A percentile compares a stretch with the other conserved stretches of the same genome.
Evolutionary conservation across 2,113 vertebrate species (phyloP).

Genomic region (Myotis lucifugus): DNA sequence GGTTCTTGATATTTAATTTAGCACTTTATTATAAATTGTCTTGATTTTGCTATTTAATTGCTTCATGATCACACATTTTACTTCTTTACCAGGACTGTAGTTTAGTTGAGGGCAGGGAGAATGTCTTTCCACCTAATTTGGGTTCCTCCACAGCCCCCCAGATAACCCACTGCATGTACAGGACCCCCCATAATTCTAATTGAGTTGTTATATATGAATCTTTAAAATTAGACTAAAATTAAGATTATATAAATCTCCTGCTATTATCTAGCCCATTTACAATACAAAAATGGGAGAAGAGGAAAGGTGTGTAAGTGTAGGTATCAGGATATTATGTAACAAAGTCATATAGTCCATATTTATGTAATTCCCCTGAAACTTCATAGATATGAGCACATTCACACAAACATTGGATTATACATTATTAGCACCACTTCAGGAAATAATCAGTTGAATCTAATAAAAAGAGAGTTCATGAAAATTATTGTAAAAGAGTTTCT

Average conservation of each 20-base stretch:
- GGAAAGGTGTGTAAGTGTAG: not conserved
- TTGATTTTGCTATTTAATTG: conserved; percentile 62
- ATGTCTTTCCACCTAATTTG: not conserved
- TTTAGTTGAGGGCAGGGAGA: conserved; percentile 27
- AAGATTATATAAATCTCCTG: not conserved
- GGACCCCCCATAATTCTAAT: not conserved
- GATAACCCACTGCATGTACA: not conserved
- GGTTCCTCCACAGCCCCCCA: not conserved
- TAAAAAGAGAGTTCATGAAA: conserved; percentile 13
- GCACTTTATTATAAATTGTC: conserved; percentile 52
- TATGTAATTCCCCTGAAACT: not conserved
- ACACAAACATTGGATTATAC: not conserved
- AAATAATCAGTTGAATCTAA: conserved; percentile 17
- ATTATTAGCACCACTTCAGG: not conserved
- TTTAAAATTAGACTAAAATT: conserved; percentile 29
- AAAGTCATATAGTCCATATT: not conserved
- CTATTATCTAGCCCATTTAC: not conserved
- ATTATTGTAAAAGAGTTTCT: not conserved
- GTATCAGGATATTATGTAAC: not conserved
- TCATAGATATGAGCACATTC: not conserved
- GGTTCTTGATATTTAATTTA: conserved; percentile 67
- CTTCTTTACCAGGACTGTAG: conserved; percentile 17
- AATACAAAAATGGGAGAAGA: not conserved
- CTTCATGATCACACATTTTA: not conserved
- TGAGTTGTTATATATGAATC: not conserved